A percentile compares a stretch with the other conserved stretches of the same genome.
phyloP scores from a whole-genome alignment of 2,888 invertebrate species.

The Tenthredo distinguenda region DNA sequence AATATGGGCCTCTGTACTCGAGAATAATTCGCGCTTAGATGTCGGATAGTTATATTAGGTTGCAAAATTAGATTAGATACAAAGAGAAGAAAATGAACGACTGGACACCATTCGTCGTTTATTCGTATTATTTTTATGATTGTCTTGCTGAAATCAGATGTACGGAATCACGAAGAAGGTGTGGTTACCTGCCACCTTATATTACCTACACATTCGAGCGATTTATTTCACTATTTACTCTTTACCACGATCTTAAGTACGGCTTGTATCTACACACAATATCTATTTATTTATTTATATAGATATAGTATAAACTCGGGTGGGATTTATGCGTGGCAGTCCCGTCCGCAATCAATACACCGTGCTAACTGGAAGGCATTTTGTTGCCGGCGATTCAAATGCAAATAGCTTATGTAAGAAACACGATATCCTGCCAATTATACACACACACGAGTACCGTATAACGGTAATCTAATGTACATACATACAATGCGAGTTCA shows the following conservation, averaged over 20 bases:
- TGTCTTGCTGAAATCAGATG: constrained; percentile 46
- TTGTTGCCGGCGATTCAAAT: constrained; percentile 65
- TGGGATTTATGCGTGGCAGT: constrained; percentile 69
- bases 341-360: constrained; percentile 69
- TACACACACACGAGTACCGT: constrained; percentile 52
- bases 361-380: constrained; percentile 67
- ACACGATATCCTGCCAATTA: constrained; percentile 61
- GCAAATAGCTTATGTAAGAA: constrained; percentile 66
- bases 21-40: constrained; percentile 1
- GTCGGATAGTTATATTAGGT: constrained; percentile 18
- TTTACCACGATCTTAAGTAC: constrained; percentile 35
- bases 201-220: neutral
- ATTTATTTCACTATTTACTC: constrained; percentile 41
- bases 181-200: constrained; percentile 49
- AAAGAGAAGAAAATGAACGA: neutral
- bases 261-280: constrained; percentile 12
- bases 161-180: constrained; percentile 42
- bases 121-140: constrained; percentile 32
- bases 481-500: neutral
- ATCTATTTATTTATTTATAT: constrained; percentile 29
- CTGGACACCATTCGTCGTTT: constrained; percentile 25
- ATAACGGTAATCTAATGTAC: constrained; percentile 33
- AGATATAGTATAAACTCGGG: neutral
- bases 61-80: neutral
- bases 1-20: neutral